Conservation (phyloP, 2,113 vertebrate species). For the Sapayoa aenigma region DNA sequence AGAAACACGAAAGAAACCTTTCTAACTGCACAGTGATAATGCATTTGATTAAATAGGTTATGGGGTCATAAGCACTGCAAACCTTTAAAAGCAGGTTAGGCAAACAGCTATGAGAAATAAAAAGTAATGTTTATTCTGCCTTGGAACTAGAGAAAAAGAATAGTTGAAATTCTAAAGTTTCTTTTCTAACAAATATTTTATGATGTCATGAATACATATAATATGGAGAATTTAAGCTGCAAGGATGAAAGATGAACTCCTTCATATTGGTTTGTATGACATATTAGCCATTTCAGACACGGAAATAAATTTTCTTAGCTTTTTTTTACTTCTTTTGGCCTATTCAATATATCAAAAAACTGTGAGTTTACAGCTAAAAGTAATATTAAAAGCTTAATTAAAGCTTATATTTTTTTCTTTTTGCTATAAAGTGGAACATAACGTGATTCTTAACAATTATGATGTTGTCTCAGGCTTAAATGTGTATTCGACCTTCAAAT, state of each 20-base stretch:
- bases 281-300: background rate
- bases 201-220: background rate
- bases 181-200: background rate
- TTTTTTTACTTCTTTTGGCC: background rate
- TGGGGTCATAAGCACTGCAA: background rate
- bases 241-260: background rate
- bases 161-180: background rate
- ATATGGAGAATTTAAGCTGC: background rate
- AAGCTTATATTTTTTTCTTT: background rate
- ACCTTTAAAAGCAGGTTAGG: background rate
- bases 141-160: background rate
- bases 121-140: background rate
- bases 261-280: background rate
- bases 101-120: background rate
- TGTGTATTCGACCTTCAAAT: background rate
- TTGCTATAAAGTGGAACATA: background rate
- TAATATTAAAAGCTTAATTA: too few species aligned
- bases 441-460: background rate
- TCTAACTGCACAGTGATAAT: background rate
- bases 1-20: background rate
- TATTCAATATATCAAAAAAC: background rate
- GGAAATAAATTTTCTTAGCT: background rate
- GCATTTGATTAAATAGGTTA: background rate
- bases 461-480: background rate
- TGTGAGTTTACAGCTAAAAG: background rate